Evolutionary conservation across 2,113 vertebrate genomes (phyloP).

Genomic region (Lichenostomus cassidix): DNA sequence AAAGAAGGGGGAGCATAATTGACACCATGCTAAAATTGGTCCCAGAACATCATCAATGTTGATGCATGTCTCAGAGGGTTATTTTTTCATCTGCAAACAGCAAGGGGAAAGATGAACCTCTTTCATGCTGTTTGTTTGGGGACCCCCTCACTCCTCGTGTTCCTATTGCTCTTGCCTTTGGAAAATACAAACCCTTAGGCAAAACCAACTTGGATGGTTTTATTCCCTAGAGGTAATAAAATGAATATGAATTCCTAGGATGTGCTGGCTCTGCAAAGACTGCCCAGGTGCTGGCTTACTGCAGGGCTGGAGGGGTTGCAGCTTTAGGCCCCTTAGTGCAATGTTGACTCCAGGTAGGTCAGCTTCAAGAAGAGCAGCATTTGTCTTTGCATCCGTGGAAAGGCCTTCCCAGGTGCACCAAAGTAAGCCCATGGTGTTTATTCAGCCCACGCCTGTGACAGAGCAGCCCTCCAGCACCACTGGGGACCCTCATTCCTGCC

Average conservation of each 20-base stretch:
- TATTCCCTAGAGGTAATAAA: background rate
- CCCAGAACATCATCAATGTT: background rate
- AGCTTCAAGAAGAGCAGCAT: background rate
- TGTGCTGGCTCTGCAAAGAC: background rate
- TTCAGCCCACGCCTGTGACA: accelerated
- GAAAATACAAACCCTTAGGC: background rate
- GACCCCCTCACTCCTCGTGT: background rate
- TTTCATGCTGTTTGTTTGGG: accelerated
- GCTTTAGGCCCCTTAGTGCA: background rate
- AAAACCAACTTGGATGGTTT: background rate
- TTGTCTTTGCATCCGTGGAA: background rate
- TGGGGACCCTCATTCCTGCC: background rate
- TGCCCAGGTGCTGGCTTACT: background rate
- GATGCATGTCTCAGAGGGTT: accelerated
- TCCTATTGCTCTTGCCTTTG: background rate
- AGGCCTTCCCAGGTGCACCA: background rate
- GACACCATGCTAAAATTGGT: background rate
- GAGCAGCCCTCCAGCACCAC: background rate
- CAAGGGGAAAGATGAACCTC: background rate
- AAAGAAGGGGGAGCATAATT: background rate
- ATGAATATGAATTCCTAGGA: background rate
- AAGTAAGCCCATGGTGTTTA: accelerated
- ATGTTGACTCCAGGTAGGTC: background rate
- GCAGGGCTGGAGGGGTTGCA: background rate
- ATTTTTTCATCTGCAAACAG: background rate